These are phyloP conservation scores for Xanthorhoe designata DNA, from an alignment of 2,888 invertebrate genomes.

Conservation along the genomic window DNA sequence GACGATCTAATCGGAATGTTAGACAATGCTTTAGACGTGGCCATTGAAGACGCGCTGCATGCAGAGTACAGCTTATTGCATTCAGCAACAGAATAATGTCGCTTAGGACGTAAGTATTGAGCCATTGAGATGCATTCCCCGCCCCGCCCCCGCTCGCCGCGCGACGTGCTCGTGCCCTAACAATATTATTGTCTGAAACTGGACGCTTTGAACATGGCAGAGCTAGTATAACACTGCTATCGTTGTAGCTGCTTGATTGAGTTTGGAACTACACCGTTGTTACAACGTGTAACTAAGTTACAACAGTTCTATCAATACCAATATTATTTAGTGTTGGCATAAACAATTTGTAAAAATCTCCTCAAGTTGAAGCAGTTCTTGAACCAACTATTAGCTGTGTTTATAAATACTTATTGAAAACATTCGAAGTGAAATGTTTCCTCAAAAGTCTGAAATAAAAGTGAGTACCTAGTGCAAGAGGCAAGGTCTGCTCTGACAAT, in stretches of 20 bases:
- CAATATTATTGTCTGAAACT: not conserved
- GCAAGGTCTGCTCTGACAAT: too few species aligned
- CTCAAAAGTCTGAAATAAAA: too few species aligned
- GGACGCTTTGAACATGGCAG: not conserved
- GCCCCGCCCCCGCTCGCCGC: not conserved
- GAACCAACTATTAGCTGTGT: not conserved
- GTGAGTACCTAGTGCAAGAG: too few species aligned
- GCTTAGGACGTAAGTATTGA: not conserved
- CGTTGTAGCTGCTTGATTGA: not conserved
- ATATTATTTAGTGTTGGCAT: not conserved
- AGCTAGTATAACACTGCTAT: not conserved
- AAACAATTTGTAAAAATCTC: not conserved
- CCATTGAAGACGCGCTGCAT: not conserved
- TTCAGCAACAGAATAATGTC: not conserved
- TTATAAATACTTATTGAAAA: not conserved
- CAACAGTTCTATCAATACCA: not conserved
- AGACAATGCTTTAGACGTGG: not conserved
- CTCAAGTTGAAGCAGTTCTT: not conserved
- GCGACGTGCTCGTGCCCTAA: not conserved
- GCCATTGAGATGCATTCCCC: not conserved
- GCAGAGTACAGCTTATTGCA: not conserved
- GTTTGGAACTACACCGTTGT: not conserved
- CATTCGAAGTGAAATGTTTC: too few species aligned
- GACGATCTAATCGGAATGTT: not conserved
- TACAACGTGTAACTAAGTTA: not conserved